Evolutionary conservation across 2,888 invertebrate genomes (phyloP), one percentile per base, ranked within the genome.

Genomic region (Clostera curtula): DNA sequence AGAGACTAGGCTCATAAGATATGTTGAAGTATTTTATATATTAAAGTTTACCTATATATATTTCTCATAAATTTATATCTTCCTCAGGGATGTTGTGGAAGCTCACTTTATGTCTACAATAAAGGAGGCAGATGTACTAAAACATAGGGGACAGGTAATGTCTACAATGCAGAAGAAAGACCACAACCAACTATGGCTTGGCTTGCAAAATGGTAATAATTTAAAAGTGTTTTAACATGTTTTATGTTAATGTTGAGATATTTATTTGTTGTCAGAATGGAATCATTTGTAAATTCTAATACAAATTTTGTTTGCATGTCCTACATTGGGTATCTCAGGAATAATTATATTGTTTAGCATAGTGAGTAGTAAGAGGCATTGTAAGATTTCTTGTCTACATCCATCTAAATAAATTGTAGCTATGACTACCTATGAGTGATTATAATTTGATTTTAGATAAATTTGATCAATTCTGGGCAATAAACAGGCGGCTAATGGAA

Each of bases 391-490:
- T n/a, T n/a, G n/a, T n/a, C n/a, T n/a, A n/a, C n/a, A n/a, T n/a
- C n/a, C n/a, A n/a, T n/a, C n/a, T n/a, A n/a, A n/a, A n/a, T n/a
- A n/a, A n/a, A n/a, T n/a, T n/a, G n/a, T n/a, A n/a, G n/a, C n/a
- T n/a, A n/a, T n/a, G n/a, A n/a, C n/a, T n/a, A n/a, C n/a, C n/a
- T 9, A 21, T 9, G 5, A n/a, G 13, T 9, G 24, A 29, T 27
- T 10, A 12, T 19, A 8, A 42, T 31, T 28, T 40, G 24, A 37
- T 85, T 86, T 23, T 74, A 94, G 95, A 98, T 68, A 97, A 96
- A 76, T 99, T 98, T 82, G 98, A 99, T 70, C 98, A 98, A 72
- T 99, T 99, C 73, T 99, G 98, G 98, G 92, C 96, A 2, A 93
- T 98, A 6, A 99, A 99, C 69, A 88, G 96, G 48, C 91, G 95